Percentiles rank a stretch among this genome's conserved stretches.
Conservation (phyloP, 2,113 vertebrate species). For the Phodopus roborovskii region DNA sequence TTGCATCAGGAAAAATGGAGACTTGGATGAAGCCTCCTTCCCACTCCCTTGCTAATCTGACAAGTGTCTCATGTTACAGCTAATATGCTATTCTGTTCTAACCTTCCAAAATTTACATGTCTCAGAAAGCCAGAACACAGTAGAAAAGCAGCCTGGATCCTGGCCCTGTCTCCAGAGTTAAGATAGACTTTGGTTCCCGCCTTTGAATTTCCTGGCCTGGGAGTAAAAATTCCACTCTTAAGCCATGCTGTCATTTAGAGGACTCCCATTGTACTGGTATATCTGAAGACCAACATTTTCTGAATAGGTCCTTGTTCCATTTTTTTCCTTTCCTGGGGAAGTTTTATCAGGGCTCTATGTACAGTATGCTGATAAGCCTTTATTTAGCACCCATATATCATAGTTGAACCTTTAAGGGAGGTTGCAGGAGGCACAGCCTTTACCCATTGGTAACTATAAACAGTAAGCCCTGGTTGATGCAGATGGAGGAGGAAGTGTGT, state of each 20-base stretch:
- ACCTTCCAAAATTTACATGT: slow-evolving; percentile 47
- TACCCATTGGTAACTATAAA: slow-evolving; percentile 56
- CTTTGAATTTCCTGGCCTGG: slow-evolving; percentile 65
- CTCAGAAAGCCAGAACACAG: slow-evolving; percentile 54
- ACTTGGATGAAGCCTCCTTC: not conserved
- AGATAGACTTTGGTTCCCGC: slow-evolving; percentile 48
- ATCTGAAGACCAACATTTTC: slow-evolving; percentile 82
- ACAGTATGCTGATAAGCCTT: slow-evolving; percentile 83
- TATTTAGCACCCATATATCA: slow-evolving; percentile 83
- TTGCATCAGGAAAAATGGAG: not conserved
- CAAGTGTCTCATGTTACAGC: slow-evolving; percentile 43
- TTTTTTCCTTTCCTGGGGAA: slow-evolving; percentile 83
- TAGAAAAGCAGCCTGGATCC: slow-evolving; percentile 68
- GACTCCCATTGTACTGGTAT: slow-evolving; percentile 79
- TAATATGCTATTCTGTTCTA: slow-evolving; percentile 65
- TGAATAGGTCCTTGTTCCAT: slow-evolving; percentile 82
- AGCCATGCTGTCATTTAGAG: slow-evolving; percentile 82
- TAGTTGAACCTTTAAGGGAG: slow-evolving; percentile 69
- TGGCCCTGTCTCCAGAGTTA: slow-evolving; percentile 54
- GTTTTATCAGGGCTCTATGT: slow-evolving; percentile 81
- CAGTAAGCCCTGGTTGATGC: slow-evolving; percentile 32
- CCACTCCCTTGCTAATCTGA: slow-evolving; percentile 51
- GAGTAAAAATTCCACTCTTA: slow-evolving; percentile 82
- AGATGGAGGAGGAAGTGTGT: slow-evolving; percentile 35
- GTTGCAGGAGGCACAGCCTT: slow-evolving; percentile 55